These are phyloP conservation scores for Aporophyla lueneburgensis DNA, from an alignment of 2,888 invertebrate species.

Conservation along the genomic window DNA sequence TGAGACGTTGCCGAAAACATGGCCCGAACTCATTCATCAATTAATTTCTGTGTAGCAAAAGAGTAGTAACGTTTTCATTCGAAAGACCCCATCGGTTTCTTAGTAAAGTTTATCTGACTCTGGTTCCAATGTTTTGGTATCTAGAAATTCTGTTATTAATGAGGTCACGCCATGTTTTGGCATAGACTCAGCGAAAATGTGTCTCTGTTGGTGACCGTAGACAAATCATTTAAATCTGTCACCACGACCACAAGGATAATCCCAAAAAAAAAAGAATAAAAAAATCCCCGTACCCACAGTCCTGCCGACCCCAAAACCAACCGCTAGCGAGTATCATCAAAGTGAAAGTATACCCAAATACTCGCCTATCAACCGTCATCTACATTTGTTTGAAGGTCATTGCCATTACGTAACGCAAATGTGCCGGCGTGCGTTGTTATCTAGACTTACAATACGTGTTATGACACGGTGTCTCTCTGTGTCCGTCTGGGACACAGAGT, in stretches of 20 bases:
- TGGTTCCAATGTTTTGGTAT: no score
- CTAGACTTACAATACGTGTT: conserved; percentile 14
- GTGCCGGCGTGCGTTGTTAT: conserved; percentile 26
- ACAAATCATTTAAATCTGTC: neutral
- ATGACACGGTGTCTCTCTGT: conserved; percentile 26
- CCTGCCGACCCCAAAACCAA: conserved; percentile 1
- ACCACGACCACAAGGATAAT: no score
- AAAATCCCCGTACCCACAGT: neutral
- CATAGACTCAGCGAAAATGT: no score
- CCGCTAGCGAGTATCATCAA: neutral
- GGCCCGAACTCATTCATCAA: neutral
- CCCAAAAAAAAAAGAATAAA: neutral
- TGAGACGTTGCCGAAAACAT: neutral
- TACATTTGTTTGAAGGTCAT: conserved; percentile 49
- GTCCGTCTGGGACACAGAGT: neutral
- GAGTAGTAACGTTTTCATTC: no score
- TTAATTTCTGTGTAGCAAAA: neutral
- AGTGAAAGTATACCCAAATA: conserved; percentile 54
- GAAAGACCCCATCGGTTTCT: no score
- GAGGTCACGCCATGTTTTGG: no score
- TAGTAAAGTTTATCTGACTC: no score
- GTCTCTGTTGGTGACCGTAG: no score
- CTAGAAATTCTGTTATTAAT: no score
- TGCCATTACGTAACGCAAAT: conserved; percentile 36
- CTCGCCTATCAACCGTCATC: conserved; percentile 27